Evolutionary conservation across 1,140 invertebrate genomes (phyloP).

Genomic region (Atta cephalotes): DNA sequence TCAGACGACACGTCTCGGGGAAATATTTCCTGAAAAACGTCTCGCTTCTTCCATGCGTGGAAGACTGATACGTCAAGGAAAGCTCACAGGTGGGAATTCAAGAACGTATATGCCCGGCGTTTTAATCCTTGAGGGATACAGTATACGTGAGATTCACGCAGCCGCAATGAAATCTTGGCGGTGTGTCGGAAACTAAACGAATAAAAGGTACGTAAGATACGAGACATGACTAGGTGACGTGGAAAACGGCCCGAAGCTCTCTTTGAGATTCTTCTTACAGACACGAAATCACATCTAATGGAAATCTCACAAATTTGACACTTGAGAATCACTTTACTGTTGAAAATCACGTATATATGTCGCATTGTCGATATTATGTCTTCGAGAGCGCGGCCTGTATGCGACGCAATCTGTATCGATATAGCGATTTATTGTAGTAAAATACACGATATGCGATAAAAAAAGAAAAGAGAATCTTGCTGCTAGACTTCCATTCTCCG

Average conservation of each 20-base stretch:
- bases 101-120: constrained; percentile 5
- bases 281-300: constrained; percentile 19
- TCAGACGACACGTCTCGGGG: constrained; percentile 38
- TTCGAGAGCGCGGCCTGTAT: neutral
- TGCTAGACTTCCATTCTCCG: neutral
- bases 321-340: neutral
- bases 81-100: neutral
- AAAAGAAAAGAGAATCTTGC: neutral
- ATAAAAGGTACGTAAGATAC: neutral
- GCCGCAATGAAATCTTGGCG: constrained; percentile 17
- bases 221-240: neutral
- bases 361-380: constrained; percentile 31
- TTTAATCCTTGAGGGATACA: constrained; percentile 29
- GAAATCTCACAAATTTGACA: constrained; percentile 14
- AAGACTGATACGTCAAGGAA: neutral
- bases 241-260: neutral
- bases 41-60: constrained; percentile 20
- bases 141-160: constrained; percentile 23
- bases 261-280: constrained; percentile 9
- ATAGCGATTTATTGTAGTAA: constrained; percentile 39
- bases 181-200: constrained; percentile 2
- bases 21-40: constrained; percentile 38
- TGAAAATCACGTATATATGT: constrained; percentile 26
- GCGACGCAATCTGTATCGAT: constrained; percentile 35
- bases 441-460: constrained; percentile 26